Conservation (phyloP, 2,797 vertebrate genomes). For the Silurus lanzhouensis region DNA sequence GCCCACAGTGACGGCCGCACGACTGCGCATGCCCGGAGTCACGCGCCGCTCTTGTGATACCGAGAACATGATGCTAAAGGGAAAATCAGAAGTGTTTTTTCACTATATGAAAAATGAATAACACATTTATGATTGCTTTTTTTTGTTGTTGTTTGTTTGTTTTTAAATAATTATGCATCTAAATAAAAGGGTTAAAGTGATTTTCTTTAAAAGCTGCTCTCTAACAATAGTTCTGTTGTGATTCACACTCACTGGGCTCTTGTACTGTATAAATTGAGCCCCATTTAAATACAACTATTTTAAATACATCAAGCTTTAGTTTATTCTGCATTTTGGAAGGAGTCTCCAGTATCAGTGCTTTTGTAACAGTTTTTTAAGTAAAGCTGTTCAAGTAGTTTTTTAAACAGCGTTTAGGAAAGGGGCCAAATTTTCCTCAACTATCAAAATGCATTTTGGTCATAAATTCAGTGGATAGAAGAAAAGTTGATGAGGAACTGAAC, state of each 20-base stretch:
- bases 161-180: too few relatives aligned
- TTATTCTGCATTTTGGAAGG: background rate
- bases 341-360: background rate
- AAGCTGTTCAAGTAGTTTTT: background rate
- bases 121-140: too few relatives aligned
- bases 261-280: too few relatives aligned
- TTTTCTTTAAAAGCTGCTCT: too few relatives aligned
- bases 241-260: too few relatives aligned
- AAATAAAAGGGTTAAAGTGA: too few relatives aligned
- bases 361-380: background rate
- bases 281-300: too few relatives aligned
- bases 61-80: too few relatives aligned
- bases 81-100: too few relatives aligned
- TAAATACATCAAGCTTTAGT: background rate
- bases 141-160: too few relatives aligned
- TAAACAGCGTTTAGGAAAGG: background rate
- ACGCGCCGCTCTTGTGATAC: background rate
- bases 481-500: background rate
- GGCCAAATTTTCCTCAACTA: background rate
- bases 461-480: background rate
- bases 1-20: background rate
- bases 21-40: constrained; percentile 15
- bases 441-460: background rate
- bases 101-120: too few relatives aligned
- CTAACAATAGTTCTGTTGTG: too few relatives aligned